A percentile compares a stretch with the other conserved stretches of the same genome.
Conservation (phyloP, 2,113 vertebrate genomes). For the Heterocephalus glaber region DNA sequence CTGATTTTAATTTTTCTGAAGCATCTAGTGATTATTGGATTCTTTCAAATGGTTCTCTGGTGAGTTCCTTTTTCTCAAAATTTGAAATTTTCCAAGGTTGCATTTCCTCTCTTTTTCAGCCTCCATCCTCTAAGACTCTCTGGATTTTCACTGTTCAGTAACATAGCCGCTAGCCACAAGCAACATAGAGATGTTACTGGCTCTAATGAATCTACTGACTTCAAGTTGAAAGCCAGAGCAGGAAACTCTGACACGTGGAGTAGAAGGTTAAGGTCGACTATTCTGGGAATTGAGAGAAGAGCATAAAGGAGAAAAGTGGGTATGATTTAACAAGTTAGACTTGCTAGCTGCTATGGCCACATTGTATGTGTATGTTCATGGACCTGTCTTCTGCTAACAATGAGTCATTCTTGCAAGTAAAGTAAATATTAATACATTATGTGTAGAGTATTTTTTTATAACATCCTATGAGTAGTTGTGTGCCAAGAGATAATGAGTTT, state of each 20-base stretch:
- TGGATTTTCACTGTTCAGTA: neutral
- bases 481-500: slow-evolving; percentile 54
- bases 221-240: slow-evolving; percentile 50
- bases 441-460: slow-evolving; percentile 32
- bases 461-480: slow-evolving; percentile 39
- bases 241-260: slow-evolving; percentile 58
- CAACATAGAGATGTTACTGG: neutral
- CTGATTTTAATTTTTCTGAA: slow-evolving; percentile 56
- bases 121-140: neutral
- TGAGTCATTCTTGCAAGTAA: slow-evolving; percentile 63
- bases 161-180: neutral
- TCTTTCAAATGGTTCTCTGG: neutral
- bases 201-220: slow-evolving; percentile 41
- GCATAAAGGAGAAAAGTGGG: slow-evolving; percentile 24
- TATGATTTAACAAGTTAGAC: slow-evolving; percentile 24
- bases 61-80: neutral
- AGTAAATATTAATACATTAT: slow-evolving; percentile 61
- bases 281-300: slow-evolving; percentile 48
- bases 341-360: neutral
- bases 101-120: neutral
- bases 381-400: slow-evolving; percentile 22
- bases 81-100: slow-evolving; percentile 19
- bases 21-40: neutral
- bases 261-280: slow-evolving; percentile 70
- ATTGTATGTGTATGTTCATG: neutral